phyloP scores from a whole-genome alignment of 2,888 invertebrate genomes.

The Octodonta nipae region DNA sequence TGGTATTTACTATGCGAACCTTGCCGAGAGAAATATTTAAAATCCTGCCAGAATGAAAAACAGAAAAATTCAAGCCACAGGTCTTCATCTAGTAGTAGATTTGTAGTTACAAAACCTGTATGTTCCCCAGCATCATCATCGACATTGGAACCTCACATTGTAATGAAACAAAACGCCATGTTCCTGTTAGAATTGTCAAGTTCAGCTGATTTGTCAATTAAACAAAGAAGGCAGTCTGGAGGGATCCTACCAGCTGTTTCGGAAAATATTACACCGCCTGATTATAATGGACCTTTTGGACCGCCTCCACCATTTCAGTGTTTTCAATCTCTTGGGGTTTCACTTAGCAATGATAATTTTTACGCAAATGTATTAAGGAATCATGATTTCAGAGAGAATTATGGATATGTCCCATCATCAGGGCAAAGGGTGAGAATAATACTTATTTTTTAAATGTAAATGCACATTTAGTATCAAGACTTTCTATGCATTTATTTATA shows the following conservation, averaged over 20 bases:
- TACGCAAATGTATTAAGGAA: conserved; percentile 36
- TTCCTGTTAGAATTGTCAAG: conserved; percentile 83
- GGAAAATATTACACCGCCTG: conserved; percentile 44
- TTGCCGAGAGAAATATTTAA: conserved; percentile 69
- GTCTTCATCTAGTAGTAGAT: conserved; percentile 25
- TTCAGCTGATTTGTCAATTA: conserved; percentile 42
- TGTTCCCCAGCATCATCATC: conserved; percentile 26
- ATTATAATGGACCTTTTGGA: conserved; percentile 41
- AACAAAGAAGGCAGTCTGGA: conserved; percentile 26
- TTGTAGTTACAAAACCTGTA: conserved; percentile 18
- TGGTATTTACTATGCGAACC: conserved; percentile 89
- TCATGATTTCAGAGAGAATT: conserved; percentile 34
- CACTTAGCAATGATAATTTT: conserved; percentile 26
- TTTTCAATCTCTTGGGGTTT: conserved; percentile 39
- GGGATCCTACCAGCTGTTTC: conserved; percentile 40
- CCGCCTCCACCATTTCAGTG: conserved; percentile 48
- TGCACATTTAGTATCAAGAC: no score
- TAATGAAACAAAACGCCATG: conserved; percentile 86
- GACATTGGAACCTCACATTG: conserved; percentile 42
- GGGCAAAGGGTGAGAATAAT: conserved; percentile 38
- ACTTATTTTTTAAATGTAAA: no score
- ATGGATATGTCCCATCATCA: conserved; percentile 22
- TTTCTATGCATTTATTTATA: no score
- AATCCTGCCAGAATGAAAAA: conserved; percentile 35
- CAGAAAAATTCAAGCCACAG: conserved; percentile 29